These are phyloP conservation scores for Nematolebias whitei DNA, from an alignment of 2,113 vertebrate species.

Conservation along the genomic window DNA sequence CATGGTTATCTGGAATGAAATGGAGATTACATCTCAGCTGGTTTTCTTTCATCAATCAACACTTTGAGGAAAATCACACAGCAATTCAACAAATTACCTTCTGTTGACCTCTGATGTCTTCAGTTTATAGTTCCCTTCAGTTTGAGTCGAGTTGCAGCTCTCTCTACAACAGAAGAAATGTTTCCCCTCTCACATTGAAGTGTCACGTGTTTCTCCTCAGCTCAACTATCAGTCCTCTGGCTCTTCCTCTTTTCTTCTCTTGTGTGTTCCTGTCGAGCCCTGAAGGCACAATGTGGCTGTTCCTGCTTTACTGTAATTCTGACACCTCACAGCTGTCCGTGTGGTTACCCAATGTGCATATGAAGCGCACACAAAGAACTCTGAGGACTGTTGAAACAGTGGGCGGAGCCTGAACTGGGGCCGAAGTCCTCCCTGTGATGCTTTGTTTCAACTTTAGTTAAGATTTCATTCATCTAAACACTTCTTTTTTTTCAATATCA, in stretches of 20 bases:
- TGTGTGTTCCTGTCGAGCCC: constrained; percentile 17
- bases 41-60: not conserved
- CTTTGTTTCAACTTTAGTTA: constrained; percentile 21
- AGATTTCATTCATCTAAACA: not conserved
- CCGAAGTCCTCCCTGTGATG: constrained; percentile 52
- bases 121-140: not conserved
- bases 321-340: constrained; percentile 9
- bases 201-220: constrained; percentile 22
- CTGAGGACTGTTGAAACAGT: constrained; percentile 6
- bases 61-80: not conserved
- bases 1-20: not conserved
- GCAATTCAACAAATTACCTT: constrained; percentile 32
- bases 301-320: constrained; percentile 12
- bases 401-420: constrained; percentile 49
- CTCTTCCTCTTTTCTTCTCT: constrained; percentile 11
- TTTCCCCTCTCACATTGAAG: constrained; percentile 10
- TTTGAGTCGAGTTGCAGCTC: too few species aligned
- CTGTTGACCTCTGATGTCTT: constrained; percentile 23
- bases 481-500: not conserved
- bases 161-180: constrained; percentile 13
- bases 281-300: not conserved
- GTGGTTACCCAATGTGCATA: too few species aligned
- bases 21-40: not conserved
- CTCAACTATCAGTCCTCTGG: constrained; percentile 7
- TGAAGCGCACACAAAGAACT: constrained; percentile 26